Percentiles rank a stretch among this genome's conserved stretches.
Evolutionary conservation across 2,797 vertebrate species (phyloP).

Genomic region (Premnoplex brunnescens): DNA sequence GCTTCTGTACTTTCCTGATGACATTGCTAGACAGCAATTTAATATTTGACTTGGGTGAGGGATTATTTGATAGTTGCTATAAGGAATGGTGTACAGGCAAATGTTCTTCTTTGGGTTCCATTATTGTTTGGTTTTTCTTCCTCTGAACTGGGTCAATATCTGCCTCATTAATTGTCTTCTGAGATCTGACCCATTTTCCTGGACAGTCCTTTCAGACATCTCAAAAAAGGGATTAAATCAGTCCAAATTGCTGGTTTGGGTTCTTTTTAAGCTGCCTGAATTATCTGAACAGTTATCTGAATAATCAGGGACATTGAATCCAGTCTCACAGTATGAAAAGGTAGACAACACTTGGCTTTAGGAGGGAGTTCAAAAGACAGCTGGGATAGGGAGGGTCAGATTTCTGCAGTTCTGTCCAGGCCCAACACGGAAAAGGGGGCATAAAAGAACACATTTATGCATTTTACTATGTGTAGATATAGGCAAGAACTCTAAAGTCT

Average conservation of each 20-base stretch:
- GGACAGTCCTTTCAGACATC: background rate
- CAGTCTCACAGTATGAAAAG: rapidly evolving
- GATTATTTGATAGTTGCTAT: background rate
- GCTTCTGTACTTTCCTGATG: background rate
- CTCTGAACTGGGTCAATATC: background rate
- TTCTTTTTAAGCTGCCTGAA: background rate
- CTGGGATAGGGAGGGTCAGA: background rate
- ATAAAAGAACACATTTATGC: background rate
- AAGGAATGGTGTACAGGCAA: background rate
- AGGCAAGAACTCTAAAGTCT: background rate
- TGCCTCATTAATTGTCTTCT: background rate
- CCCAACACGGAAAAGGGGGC: background rate
- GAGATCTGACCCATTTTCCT: constrained; percentile 3
- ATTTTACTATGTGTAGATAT: rapidly evolving
- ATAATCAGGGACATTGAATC: background rate
- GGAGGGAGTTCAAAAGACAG: no score
- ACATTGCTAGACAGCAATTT: background rate
- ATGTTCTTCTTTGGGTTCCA: background rate
- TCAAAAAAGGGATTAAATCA: background rate
- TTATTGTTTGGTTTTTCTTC: background rate
- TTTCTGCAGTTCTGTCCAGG: background rate
- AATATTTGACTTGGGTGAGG: background rate
- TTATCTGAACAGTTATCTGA: background rate
- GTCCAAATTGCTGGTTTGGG: background rate
- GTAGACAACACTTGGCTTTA: background rate